Base-by-base conservation (phyloP, 2,113 vertebrate genomes). In the Hucho hucho region DNA sequence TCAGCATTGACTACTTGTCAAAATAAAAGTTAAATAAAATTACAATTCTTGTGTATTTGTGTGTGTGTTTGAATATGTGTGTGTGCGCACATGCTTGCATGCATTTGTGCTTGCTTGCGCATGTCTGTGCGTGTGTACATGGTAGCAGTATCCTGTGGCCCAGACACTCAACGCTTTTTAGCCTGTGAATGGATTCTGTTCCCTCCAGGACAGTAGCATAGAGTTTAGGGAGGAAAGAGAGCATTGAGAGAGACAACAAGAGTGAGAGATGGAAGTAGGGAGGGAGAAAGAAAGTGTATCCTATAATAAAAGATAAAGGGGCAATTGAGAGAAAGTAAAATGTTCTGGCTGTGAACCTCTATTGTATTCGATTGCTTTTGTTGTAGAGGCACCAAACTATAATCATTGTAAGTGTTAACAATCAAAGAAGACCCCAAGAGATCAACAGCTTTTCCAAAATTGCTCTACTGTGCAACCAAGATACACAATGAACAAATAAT, bases 151-250 rank as follows among this genome's bases (percentile, higher is more conserved):
- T 20, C 16, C 53, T 56, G 53, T 56, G 4, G 6, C 53, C 53
- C 4, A 20, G 14, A 14, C 18, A 16, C 5, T 20, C 53, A 56
- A 5, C 13, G 2, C 18, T 56, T 14, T 56, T 56, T 11, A 43
- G 20, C 76, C 81, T 74, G 53, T 64, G 76, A 74, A 69, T 69
- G 46, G 74, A 70, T 74, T 79, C 18, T 84, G 81, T 49, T 78
- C 79, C 77, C 70, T 11, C 68, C 12, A 81, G 77, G 79, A 83
- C 37, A 11, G 37, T 12, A 43, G 28, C 28, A 28, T 3, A 28
- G 28, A n/a, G 63, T 70, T 53, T 53, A n/a, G 58, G 75, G 47
- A 49, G 47, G 47, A 49, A 7, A 49, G 47, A 49, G 53, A 56
- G 53, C 14, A 56, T 18, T 56, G 14, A 20, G 53, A 56, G 53